A percentile compares a stretch with the other conserved stretches of the same genome.
Evolutionary conservation across 1,140 invertebrate genomes (phyloP).

Genomic region (Rhysida immarginata): DNA sequence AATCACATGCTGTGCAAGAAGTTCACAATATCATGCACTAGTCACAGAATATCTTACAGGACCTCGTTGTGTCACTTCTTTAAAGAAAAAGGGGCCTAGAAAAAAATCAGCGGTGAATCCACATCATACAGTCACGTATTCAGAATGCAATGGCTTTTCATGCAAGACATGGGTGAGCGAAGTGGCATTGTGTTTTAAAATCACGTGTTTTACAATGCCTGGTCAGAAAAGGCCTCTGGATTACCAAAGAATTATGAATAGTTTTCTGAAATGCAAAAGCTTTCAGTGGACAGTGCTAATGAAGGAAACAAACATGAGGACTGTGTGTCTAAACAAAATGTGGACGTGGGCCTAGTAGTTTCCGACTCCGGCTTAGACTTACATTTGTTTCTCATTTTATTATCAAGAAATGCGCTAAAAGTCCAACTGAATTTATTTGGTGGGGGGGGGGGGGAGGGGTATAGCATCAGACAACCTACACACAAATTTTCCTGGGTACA

Average conservation of each 20-base stretch:
- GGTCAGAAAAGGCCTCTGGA: not conserved
- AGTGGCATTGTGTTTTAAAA: not conserved
- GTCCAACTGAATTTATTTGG: not conserved
- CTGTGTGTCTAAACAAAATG: not conserved
- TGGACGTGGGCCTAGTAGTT: not conserved
- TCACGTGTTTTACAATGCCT: not conserved
- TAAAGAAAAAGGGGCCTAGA: not conserved
- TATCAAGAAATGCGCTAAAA: not conserved
- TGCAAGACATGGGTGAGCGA: not conserved
- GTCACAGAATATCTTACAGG: too few species aligned
- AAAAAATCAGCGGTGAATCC: not conserved
- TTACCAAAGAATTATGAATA: not conserved
- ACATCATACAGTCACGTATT: not conserved
- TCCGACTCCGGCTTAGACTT: too few species aligned
- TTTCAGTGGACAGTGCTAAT: not conserved
- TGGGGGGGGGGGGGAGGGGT: too few species aligned
- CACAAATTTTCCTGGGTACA: too few species aligned
- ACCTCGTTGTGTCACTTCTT: too few species aligned
- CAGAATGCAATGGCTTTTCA: not conserved
- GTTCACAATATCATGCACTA: too few species aligned
- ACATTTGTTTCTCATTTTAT: not conserved
- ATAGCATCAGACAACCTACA: too few species aligned
- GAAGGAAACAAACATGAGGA: not conserved
- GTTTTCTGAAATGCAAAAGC: not conserved
- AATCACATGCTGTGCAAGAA: too few species aligned